A percentile compares a stretch with the other conserved stretches of the same genome.
phyloP scores from a whole-genome alignment of 2,113 vertebrate genomes.

The Alaudala cheleensis region DNA sequence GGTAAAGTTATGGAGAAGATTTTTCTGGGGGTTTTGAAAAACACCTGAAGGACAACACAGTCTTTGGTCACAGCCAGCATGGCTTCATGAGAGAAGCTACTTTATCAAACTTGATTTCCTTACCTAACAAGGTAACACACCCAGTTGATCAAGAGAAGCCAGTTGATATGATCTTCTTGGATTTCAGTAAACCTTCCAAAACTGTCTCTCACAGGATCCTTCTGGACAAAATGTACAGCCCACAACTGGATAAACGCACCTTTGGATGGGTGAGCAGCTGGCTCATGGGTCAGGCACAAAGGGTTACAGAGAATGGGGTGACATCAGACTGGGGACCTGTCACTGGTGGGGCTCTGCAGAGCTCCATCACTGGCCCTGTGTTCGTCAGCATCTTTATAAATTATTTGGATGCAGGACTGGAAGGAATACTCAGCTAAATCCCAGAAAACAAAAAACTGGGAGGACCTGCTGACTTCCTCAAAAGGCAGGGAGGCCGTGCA shows the following conservation, averaged over 20 bases:
- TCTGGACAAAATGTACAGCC: not conserved
- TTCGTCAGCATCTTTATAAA: not conserved
- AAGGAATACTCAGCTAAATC: not conserved
- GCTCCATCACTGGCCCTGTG: accelerated
- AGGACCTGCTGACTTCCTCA: not conserved
- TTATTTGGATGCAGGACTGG: accelerated
- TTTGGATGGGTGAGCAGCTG: not conserved
- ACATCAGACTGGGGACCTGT: not conserved
- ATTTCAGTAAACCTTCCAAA: not conserved
- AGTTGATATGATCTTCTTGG: too few relatives aligned
- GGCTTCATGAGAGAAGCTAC: not conserved
- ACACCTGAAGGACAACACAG: not conserved
- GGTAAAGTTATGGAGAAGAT: not conserved
- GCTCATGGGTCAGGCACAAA: accelerated
- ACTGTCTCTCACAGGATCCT: not conserved
- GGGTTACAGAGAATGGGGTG: not conserved
- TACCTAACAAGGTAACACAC: not conserved
- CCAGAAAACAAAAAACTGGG: accelerated
- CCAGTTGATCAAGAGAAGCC: not conserved
- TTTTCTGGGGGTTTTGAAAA: not conserved
- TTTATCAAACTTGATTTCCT: not conserved
- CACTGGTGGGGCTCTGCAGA: not conserved
- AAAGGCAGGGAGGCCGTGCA: not conserved
- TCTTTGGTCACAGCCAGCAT: not conserved
- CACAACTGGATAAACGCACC: not conserved